Conservation (phyloP, 2,113 vertebrate genomes). For the Onychorhynchus coronatus region DNA sequence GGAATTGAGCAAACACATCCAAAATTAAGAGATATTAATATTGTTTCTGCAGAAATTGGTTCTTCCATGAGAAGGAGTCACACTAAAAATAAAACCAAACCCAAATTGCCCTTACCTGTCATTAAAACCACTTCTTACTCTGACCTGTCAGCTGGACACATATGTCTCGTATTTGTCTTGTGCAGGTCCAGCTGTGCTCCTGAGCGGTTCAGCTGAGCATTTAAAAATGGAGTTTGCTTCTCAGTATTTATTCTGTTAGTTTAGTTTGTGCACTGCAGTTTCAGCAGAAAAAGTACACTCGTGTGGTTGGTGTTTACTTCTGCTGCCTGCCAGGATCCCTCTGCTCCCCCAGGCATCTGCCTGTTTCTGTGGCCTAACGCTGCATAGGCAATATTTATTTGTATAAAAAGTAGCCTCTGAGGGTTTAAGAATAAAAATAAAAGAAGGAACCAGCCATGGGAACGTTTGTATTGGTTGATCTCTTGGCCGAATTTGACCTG, state of each 20-base stretch:
- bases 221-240: not conserved
- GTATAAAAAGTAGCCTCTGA: constrained; percentile 16
- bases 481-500: constrained; percentile 50
- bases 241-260: not conserved
- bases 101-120: not conserved
- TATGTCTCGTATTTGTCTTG: accelerated
- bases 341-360: constrained; percentile 11
- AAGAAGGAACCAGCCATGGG: not conserved
- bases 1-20: not conserved
- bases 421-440: not conserved
- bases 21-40: not conserved
- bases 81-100: not conserved
- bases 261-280: constrained; percentile 1
- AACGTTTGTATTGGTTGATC: constrained; percentile 31
- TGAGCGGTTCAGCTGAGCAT: not conserved
- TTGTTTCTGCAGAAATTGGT: not conserved
- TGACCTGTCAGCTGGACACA: not conserved
- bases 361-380: constrained; percentile 36
- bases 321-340: constrained; percentile 35
- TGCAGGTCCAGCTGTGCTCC: not conserved
- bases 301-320: not conserved
- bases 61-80: not conserved
- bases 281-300: not conserved
- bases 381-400: constrained; percentile 59
- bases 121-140: not conserved